Percentiles rank a stretch among this genome's conserved stretches.
phyloP scores from a whole-genome alignment of 2,113 vertebrate genomes.

The Gasterosteus nipponicus region DNA sequence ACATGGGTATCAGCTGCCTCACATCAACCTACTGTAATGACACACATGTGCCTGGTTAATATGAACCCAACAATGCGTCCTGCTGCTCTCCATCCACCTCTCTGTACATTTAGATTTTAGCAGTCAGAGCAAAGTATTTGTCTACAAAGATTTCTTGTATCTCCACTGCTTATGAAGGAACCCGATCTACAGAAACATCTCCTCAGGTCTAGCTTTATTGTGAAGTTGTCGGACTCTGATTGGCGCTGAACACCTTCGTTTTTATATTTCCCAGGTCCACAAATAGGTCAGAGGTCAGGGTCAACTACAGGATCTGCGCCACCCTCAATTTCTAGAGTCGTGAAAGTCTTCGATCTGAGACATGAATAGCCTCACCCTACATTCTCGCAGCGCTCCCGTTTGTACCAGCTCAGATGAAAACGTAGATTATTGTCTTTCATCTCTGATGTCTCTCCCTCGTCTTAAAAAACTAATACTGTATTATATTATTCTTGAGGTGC shows the following conservation, averaged over 20 bases:
- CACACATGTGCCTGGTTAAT: slow-evolving; percentile 46
- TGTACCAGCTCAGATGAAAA: slow-evolving; percentile 4
- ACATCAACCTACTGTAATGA: slow-evolving; percentile 51
- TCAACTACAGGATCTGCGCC: background rate
- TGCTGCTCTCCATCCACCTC: slow-evolving; percentile 8
- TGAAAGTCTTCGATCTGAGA: slow-evolving; percentile 5
- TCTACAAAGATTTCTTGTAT: background rate
- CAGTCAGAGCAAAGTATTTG: background rate
- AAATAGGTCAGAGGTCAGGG: slow-evolving; percentile 18
- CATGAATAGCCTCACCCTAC: slow-evolving; percentile 18
- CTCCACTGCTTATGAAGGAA: background rate
- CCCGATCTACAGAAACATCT: background rate
- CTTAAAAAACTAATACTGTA: slow-evolving; percentile 42
- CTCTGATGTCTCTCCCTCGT: background rate
- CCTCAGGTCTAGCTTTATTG: background rate
- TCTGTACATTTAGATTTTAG: background rate
- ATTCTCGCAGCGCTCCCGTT: background rate
- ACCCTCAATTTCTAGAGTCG: no score
- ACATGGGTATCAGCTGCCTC: slow-evolving; percentile 50
- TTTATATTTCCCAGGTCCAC: slow-evolving; percentile 2
- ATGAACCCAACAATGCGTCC: slow-evolving; percentile 9
- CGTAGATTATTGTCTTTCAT: slow-evolving; percentile 9
- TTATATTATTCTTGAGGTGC: slow-evolving; percentile 61
- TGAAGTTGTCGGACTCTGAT: slow-evolving; percentile 6
- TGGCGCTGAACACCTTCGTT: background rate